These are phyloP conservation scores for Thecocarcelia acutangulata DNA, from an alignment of 2,888 invertebrate genomes.

Conservation along the genomic window DNA sequence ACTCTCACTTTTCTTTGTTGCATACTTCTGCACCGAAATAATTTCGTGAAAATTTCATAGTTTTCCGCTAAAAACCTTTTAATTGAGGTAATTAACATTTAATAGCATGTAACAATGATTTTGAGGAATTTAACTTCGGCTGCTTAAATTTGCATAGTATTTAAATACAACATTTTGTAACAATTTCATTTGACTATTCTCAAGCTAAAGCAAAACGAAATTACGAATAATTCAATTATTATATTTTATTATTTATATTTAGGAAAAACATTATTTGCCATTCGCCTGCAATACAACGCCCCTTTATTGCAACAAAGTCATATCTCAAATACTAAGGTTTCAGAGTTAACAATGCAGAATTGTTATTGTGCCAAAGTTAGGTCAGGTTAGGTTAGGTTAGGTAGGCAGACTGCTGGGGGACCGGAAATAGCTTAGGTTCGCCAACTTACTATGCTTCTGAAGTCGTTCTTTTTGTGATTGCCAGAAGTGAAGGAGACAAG, in stretches of 20 bases:
- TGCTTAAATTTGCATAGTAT: constrained; percentile 35
- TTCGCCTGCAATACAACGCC: constrained; percentile 26
- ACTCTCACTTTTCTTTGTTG: neutral
- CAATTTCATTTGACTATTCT: neutral
- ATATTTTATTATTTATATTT: constrained; percentile 32
- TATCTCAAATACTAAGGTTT: no score
- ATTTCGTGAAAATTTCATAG: constrained; percentile 8
- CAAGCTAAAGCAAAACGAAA: neutral
- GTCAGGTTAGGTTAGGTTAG: no score
- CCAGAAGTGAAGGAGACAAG: no score
- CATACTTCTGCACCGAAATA: neutral
- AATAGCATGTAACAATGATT: constrained; percentile 35
- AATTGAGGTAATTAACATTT: constrained; percentile 51
- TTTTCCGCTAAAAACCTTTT: constrained; percentile 29
- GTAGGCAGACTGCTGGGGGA: no score
- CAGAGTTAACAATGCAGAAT: no score
- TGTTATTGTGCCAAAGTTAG: no score
- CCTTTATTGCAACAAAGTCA: no score
- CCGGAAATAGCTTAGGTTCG: no score
- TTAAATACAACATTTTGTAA: constrained; percentile 32
- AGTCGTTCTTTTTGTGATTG: no score
- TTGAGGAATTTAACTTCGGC: constrained; percentile 25
- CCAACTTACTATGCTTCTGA: no score
- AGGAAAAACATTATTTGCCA: constrained; percentile 40
- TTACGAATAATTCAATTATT: constrained; percentile 36